These are phyloP conservation scores for Caenorhabditis virilis DNA, from an alignment of 2,888 invertebrate genomes.

Conservation along the genomic window DNA sequence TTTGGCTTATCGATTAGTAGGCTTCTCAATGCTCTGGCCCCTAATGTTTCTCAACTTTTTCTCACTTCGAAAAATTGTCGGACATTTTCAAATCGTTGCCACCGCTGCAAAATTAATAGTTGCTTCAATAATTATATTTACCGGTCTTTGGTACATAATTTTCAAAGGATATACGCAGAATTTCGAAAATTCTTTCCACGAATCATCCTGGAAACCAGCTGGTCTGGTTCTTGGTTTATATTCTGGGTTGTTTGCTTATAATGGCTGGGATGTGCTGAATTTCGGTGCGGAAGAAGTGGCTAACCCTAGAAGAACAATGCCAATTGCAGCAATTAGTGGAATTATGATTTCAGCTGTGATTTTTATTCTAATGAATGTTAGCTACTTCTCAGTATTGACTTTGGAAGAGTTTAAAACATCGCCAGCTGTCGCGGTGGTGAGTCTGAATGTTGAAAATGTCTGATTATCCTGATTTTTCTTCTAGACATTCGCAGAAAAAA, in stretches of 20 bases:
- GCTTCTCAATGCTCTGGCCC: slow-evolving; percentile 44
- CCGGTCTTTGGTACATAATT: slow-evolving; percentile 59
- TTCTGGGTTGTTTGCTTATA: slow-evolving; percentile 62
- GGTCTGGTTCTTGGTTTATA: slow-evolving; percentile 55
- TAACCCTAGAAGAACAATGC: slow-evolving; percentile 61
- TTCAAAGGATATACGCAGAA: slow-evolving; percentile 49
- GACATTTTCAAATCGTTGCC: slow-evolving; percentile 58
- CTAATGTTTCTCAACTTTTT: slow-evolving; percentile 49
- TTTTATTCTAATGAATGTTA: slow-evolving; percentile 86
- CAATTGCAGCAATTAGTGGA: slow-evolving; percentile 59
- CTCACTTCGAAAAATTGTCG: slow-evolving; percentile 52
- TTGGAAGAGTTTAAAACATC: slow-evolving; percentile 81
- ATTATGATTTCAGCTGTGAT: slow-evolving; percentile 69
- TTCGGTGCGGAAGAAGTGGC: slow-evolving; percentile 63
- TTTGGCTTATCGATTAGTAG: slow-evolving; percentile 34
- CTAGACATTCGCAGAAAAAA: slow-evolving; percentile 54
- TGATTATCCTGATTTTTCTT: slow-evolving; percentile 2
- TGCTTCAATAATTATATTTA: slow-evolving; percentile 54
- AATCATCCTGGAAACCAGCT: slow-evolving; percentile 50
- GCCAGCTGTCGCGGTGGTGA: slow-evolving; percentile 84
- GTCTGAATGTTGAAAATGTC: slow-evolving; percentile 1
- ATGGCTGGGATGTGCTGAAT: slow-evolving; percentile 66
- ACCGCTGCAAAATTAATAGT: slow-evolving; percentile 58
- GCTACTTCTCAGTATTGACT: slow-evolving; percentile 85
- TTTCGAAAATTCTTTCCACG: slow-evolving; percentile 50